These are phyloP conservation scores for Nothura maculosa DNA, from an alignment of 2,797 vertebrate genomes.

Conservation along the genomic window DNA sequence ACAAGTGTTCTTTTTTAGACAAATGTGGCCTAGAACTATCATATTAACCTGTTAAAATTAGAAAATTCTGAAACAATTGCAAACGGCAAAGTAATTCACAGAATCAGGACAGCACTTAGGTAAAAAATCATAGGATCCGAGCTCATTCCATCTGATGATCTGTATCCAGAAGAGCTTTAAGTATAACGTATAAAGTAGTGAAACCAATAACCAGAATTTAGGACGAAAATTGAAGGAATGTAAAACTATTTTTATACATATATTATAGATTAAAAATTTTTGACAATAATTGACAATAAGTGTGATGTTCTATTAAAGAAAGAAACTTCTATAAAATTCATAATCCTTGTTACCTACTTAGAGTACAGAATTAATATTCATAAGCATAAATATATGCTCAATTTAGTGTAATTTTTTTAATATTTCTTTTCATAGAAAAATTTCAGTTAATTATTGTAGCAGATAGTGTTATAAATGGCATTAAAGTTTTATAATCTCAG, in stretches of 20 bases:
- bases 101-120: background rate
- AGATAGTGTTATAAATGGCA: background rate
- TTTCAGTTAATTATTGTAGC: background rate
- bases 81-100: background rate
- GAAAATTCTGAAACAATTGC: background rate
- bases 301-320: background rate
- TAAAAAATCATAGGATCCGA: background rate
- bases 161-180: background rate
- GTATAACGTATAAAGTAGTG: background rate
- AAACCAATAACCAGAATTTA: background rate
- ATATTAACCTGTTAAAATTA: background rate
- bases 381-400: background rate
- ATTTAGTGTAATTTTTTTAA: background rate
- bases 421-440: background rate
- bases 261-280: fast-evolving
- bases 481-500: background rate
- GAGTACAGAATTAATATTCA: background rate
- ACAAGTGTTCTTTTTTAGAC: background rate
- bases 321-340: background rate
- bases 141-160: background rate
- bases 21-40: background rate
- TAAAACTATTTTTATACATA: background rate
- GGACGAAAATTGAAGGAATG: background rate
- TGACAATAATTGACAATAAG: background rate
- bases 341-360: background rate